A percentile compares a stretch with the other conserved stretches of the same genome.
Conservation (phyloP, 2,888 invertebrate species). For the Hylaea fasciaria region DNA sequence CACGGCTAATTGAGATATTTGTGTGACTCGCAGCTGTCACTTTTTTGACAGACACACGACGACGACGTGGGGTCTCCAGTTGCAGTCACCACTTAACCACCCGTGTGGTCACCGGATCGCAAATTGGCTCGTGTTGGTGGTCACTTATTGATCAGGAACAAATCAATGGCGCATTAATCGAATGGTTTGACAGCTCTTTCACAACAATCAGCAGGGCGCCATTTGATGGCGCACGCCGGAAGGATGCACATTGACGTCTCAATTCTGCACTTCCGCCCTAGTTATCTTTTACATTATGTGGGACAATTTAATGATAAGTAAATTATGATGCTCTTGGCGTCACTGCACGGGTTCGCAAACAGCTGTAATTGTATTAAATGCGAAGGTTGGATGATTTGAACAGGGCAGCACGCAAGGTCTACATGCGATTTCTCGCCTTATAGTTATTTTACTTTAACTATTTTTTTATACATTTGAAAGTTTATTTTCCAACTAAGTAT, state of each 20-base stretch:
- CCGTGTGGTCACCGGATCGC: slow-evolving; percentile 48
- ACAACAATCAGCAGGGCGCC: slow-evolving; percentile 79
- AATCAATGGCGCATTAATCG: slow-evolving; percentile 71
- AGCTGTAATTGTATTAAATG: slow-evolving; percentile 10
- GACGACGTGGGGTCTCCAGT: slow-evolving; percentile 47
- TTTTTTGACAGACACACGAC: slow-evolving; percentile 40
- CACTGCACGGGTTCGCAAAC: slow-evolving; percentile 1
- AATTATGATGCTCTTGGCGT: background rate
- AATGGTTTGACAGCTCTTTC: slow-evolving; percentile 74
- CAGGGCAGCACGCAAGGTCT: slow-evolving; percentile 3
- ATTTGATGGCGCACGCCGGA: slow-evolving; percentile 65
- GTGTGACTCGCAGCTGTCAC: slow-evolving; percentile 46
- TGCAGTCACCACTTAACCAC: slow-evolving; percentile 27
- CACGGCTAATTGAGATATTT: slow-evolving; percentile 36
- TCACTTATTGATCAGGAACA: slow-evolving; percentile 51
- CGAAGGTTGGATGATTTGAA: background rate
- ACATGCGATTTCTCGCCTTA: no score
- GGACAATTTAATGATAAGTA: slow-evolving; percentile 4
- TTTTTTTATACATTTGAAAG: no score
- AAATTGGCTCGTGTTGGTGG: slow-evolving; percentile 59
- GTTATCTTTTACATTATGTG: slow-evolving; percentile 26
- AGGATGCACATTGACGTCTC: slow-evolving; percentile 72
- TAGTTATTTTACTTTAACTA: no score
- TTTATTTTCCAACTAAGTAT: no score
- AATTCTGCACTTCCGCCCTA: slow-evolving; percentile 69